Evolutionary conservation across 2,888 invertebrate genomes (phyloP).

Genomic region (Lycophotia porphyrea): DNA sequence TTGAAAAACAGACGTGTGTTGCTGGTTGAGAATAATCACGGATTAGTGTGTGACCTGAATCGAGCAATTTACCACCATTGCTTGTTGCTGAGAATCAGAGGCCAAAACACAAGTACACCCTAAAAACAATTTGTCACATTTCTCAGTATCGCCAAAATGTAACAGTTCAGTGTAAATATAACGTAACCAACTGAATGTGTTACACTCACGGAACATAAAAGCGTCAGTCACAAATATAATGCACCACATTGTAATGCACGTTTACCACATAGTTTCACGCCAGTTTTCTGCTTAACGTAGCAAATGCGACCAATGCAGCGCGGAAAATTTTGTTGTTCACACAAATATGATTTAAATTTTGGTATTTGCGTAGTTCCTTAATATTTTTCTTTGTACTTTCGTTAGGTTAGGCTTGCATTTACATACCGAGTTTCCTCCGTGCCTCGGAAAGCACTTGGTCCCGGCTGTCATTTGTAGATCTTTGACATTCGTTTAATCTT

Average conservation of each 20-base stretch:
- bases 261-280: conserved; percentile 60
- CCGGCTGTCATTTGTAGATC: too few relatives aligned
- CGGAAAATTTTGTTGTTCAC: conserved; percentile 46
- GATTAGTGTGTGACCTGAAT: background rate
- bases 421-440: too few relatives aligned
- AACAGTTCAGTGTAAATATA: conserved; percentile 27
- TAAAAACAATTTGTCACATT: conserved; percentile 17
- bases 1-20: too few relatives aligned
- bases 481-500: too few relatives aligned
- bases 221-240: conserved; percentile 44
- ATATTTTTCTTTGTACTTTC: background rate
- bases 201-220: conserved; percentile 40
- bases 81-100: background rate
- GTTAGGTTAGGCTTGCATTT: too few relatives aligned
- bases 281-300: conserved; percentile 40
- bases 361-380: conserved; percentile 1
- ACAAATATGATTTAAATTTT: conserved; percentile 8
- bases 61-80: background rate
- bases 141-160: background rate
- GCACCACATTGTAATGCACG: conserved; percentile 54
- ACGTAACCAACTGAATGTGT: conserved; percentile 31
- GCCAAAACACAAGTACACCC: background rate
- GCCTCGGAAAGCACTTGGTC: too few relatives aligned
- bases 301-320: conserved; percentile 15
- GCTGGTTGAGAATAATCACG: background rate